Conservation (phyloP, 2,888 invertebrate genomes). For the Papilio elwesi region DNA sequence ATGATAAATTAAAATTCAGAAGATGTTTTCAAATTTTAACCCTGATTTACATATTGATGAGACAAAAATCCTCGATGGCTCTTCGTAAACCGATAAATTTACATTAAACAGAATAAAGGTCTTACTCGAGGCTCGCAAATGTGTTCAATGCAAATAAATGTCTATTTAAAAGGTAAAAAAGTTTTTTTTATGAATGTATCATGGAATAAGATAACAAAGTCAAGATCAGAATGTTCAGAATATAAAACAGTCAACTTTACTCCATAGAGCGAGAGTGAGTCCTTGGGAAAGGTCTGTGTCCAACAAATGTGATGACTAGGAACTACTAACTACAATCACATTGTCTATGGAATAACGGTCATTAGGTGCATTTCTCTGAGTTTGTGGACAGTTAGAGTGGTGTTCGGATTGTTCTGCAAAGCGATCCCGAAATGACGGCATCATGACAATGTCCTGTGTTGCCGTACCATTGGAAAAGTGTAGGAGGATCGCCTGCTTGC, state of each 20-base stretch:
- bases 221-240: not conserved
- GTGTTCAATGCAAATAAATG: constrained; percentile 22
- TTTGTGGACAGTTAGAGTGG: no score
- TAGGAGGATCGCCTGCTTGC: no score
- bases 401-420: no score
- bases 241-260: not conserved
- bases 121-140: constrained; percentile 25
- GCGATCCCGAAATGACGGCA: no score
- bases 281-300: not conserved
- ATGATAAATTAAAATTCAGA: constrained; percentile 22
- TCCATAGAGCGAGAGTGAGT: not conserved
- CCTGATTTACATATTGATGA: constrained; percentile 37
- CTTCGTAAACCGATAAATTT: constrained; percentile 32
- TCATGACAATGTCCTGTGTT: no score
- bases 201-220: constrained; percentile 4
- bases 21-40: constrained; percentile 34
- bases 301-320: no score
- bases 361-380: no score
- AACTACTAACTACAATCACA: no score
- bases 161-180: not conserved
- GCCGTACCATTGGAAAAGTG: no score
- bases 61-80: constrained; percentile 32
- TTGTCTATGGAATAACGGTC: no score
- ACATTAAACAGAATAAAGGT: constrained; percentile 36
- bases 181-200: not conserved